These are phyloP conservation scores for Caradrina kadenii DNA, from an alignment of 2,888 invertebrate species.

Conservation along the genomic window DNA sequence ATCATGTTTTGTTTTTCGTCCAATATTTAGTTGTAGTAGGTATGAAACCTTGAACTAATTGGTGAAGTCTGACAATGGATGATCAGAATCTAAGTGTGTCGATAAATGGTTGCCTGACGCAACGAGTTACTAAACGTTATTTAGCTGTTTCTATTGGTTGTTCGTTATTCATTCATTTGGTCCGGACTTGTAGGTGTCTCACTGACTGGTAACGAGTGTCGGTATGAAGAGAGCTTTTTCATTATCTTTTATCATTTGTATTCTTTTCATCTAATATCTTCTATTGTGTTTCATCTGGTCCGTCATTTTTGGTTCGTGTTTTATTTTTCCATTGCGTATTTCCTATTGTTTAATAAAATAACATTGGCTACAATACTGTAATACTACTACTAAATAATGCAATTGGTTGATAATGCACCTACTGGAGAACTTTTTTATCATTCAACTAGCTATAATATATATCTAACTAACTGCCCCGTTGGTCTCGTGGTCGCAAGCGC, in stretches of 20 bases:
- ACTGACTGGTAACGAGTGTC: too few species aligned
- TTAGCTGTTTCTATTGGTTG: constrained; percentile 7
- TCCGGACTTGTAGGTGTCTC: background rate
- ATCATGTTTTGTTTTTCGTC: constrained; percentile 12
- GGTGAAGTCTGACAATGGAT: constrained; percentile 48
- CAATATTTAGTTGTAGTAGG: constrained; percentile 32
- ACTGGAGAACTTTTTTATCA: too few species aligned
- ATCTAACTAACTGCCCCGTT: too few species aligned
- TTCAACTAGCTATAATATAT: too few species aligned
- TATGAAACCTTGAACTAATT: constrained; percentile 59
- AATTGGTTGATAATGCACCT: too few species aligned
- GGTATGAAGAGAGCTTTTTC: background rate
- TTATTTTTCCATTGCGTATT: too few species aligned
- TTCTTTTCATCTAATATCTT: background rate
- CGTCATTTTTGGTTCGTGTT: too few species aligned
- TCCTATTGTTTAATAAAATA: too few species aligned
- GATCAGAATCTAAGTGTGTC: constrained; percentile 44
- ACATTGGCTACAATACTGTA: too few species aligned
- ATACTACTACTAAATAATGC: too few species aligned
- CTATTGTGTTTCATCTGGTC: too few species aligned
- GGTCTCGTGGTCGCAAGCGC: too few species aligned
- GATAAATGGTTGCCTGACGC: constrained; percentile 48
- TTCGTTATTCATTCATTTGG: constrained; percentile 14
- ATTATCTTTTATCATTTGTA: background rate
- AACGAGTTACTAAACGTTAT: constrained; percentile 21